Evolutionary conservation across 2,888 invertebrate species (phyloP), one percentile per base, ranked within the genome.

Genomic region (Mesoligia furuncula): DNA sequence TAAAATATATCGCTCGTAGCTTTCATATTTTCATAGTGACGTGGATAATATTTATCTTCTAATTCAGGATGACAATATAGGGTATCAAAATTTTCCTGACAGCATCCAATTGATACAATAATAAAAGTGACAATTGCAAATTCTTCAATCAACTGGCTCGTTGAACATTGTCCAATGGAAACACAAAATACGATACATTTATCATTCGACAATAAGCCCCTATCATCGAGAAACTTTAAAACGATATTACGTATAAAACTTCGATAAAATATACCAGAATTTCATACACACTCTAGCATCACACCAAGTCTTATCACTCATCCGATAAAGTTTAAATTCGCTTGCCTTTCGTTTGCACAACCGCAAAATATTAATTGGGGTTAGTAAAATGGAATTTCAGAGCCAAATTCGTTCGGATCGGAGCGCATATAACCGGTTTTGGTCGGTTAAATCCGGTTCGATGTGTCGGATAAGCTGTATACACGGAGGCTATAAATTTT

Each of bases 361-460:
- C 75, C 75, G 78, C 73, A 77, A 80, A 75, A 79, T 82, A 80
- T 82, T 88, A 79, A 84, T 84, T 83, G 82, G 73, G 73, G 81
- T 80, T 81, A 70, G 78, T 82, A 73, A 80, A 83, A 79, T 69
- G 80, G 78, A 83, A 84, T 81, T 86, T 84, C 74, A 69, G 70
- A 77, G 87, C 81, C 74, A 79, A 81, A 88, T 85, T 88, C 68
- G 54, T 83, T 79, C 89, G 87, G 90, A 90, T 91, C 88, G 87
- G 80, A 82, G 84, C 74, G 79, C 70, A 65, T 87, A 88, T 90
- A 91, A 89, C 91, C 88, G 86, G 90, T 86, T 90, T 80, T 84
- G 87, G 78, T 87, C 87, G 89, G 90, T 88, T 90, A 89, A 89
- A 91, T 90, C 92, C 89, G 88, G 87, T 69, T 80, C 85, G 84